Conservation (phyloP, 2,113 vertebrate species). For the Ciconia stormi region DNA sequence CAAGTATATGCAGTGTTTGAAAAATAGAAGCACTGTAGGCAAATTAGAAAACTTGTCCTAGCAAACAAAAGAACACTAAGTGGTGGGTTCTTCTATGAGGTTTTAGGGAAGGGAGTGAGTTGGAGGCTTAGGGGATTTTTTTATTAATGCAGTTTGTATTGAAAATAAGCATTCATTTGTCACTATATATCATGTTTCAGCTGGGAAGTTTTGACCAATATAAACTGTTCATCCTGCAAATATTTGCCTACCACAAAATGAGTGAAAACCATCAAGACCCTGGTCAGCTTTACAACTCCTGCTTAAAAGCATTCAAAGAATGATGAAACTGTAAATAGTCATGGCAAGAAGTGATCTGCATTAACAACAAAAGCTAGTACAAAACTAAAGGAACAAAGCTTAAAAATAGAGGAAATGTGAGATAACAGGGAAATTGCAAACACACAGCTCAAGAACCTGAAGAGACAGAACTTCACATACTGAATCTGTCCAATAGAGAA, state of each 20-base stretch:
- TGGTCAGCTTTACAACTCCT: not conserved
- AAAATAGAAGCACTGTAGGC: not conserved
- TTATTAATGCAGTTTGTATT: not conserved
- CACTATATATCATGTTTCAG: not conserved
- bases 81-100: not conserved
- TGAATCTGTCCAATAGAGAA: not conserved
- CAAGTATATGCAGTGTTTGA: not conserved
- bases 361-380: not conserved
- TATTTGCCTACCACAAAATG: not conserved
- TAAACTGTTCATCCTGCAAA: not conserved
- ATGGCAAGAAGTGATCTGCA: not conserved
- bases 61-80: not conserved
- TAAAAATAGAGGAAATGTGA: not conserved
- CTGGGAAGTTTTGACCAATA: not conserved
- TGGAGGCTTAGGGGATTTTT: not conserved
- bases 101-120: not conserved
- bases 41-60: not conserved
- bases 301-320: not conserved
- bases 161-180: not conserved
- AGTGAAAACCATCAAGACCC: not conserved
- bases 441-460: not conserved
- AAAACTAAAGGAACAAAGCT: not conserved
- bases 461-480: not conserved
- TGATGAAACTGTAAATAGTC: not conserved
- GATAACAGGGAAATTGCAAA: not conserved